Percentiles rank a stretch among this genome's conserved stretches.
phyloP scores from a whole-genome alignment of 2,797 vertebrate species.

The Lacerta bilineata region DNA sequence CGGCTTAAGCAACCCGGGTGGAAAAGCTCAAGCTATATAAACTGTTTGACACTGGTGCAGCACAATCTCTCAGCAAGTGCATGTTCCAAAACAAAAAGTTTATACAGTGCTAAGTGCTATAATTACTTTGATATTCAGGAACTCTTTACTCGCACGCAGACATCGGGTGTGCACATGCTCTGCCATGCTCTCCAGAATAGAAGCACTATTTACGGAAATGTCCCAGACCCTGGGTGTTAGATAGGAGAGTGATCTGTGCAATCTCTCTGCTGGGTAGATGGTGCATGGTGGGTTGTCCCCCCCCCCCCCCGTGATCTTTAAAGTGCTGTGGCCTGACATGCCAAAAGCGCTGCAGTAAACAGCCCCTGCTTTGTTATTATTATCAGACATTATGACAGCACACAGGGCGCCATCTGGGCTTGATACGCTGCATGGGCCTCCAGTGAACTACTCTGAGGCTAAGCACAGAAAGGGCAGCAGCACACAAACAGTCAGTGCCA shows the following conservation, averaged over 20 bases:
- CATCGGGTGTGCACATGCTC: neutral
- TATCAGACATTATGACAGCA: conserved; percentile 19
- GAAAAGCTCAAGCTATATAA: conserved; percentile 15
- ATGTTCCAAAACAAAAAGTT: neutral
- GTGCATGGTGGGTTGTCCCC: neutral
- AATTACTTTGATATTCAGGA: conserved; percentile 29
- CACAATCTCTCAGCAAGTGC: neutral
- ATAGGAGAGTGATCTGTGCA: conserved; percentile 20
- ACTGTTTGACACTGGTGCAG: neutral
- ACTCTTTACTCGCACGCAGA: conserved; percentile 9
- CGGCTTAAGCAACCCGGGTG: neutral
- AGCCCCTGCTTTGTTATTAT: conserved; percentile 25
- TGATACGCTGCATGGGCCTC: neutral
- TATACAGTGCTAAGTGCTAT: neutral
- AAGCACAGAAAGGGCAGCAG: neutral
- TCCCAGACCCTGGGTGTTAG: conserved; percentile 23
- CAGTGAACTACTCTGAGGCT: neutral
- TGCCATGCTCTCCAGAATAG: conserved; percentile 30
- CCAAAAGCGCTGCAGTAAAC: neutral
- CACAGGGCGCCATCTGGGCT: neutral
- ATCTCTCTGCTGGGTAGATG: conserved; percentile 6
- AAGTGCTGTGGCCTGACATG: conserved; percentile 16
- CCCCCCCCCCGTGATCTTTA: neutral
- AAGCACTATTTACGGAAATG: conserved; percentile 43
- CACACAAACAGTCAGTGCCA: neutral